Evolutionary conservation across 2,797 vertebrate species (phyloP).

Genomic region (Loriculus beryllinus): DNA sequence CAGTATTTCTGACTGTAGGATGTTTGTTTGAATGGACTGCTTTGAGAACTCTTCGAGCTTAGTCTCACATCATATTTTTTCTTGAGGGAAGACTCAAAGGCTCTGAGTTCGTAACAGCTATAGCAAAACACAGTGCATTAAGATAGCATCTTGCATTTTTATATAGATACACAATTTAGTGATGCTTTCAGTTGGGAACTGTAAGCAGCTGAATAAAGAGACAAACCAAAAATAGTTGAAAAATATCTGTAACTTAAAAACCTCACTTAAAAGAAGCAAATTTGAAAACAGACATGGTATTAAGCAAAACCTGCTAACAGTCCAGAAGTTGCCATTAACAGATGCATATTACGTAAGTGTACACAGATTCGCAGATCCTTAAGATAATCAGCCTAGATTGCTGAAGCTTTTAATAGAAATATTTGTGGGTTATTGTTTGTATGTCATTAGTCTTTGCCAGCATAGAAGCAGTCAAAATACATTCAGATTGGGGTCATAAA

Average conservation of each 20-base stretch:
- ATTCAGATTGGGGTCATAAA: neutral
- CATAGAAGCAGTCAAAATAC: neutral
- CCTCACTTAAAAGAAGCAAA: neutral
- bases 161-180: neutral
- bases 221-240: neutral
- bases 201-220: neutral
- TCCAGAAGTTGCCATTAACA: slow-evolving; percentile 29
- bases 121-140: neutral
- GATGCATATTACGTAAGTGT: slow-evolving; percentile 32
- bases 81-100: neutral
- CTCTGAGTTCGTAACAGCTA: neutral
- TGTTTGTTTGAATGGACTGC: neutral
- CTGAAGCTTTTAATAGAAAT: slow-evolving; percentile 47
- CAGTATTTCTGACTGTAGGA: neutral
- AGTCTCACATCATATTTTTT: neutral
- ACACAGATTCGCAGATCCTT: slow-evolving; percentile 33
- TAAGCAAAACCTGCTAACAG: slow-evolving; percentile 18
- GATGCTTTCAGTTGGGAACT: neutral
- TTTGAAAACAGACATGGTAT: neutral
- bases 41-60: neutral
- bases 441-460: neutral
- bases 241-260: neutral
- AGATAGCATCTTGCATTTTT: neutral
- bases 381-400: slow-evolving; percentile 33
- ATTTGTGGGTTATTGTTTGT: slow-evolving; percentile 20